Percentiles rank a stretch among this genome's conserved stretches.
phyloP scores from a whole-genome alignment of 2,888 invertebrate species.

The Smittia aterrima region DNA sequence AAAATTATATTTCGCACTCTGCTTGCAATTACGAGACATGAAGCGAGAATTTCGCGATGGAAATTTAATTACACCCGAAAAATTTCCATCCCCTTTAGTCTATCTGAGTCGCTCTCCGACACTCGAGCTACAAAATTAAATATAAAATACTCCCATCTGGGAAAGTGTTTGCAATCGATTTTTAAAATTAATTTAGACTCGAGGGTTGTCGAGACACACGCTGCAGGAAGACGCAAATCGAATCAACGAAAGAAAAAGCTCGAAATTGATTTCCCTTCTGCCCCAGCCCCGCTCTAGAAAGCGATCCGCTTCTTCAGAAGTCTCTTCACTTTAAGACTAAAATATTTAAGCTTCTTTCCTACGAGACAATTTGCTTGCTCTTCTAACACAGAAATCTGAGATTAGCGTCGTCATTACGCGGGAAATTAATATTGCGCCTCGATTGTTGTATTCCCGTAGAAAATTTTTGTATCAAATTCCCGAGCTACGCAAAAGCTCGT shows the following conservation, averaged over 20 bases:
- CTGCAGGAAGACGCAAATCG: not conserved
- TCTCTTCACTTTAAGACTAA: no score
- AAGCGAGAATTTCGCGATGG: not conserved
- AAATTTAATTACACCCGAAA: slow-evolving; percentile 19
- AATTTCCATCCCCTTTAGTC: not conserved
- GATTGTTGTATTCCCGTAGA: no score
- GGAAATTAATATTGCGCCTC: no score
- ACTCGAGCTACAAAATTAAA: not conserved
- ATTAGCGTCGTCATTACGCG: no score
- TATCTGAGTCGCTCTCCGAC: not conserved
- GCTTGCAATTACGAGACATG: not conserved
- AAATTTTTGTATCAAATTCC: not conserved
- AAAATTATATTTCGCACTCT: not conserved
- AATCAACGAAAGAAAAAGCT: not conserved
- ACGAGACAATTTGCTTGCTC: no score
- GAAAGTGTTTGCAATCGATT: not conserved
- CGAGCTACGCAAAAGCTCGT: not conserved
- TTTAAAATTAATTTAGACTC: slow-evolving; percentile 2
- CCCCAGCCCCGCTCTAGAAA: no score
- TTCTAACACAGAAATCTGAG: no score
- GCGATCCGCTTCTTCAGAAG: no score
- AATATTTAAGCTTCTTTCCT: no score
- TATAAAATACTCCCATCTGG: not conserved
- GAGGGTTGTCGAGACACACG: not conserved
- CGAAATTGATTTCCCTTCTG: not conserved